Conservation (phyloP, 2,888 invertebrate species). For the Sicus ferrugineus region DNA sequence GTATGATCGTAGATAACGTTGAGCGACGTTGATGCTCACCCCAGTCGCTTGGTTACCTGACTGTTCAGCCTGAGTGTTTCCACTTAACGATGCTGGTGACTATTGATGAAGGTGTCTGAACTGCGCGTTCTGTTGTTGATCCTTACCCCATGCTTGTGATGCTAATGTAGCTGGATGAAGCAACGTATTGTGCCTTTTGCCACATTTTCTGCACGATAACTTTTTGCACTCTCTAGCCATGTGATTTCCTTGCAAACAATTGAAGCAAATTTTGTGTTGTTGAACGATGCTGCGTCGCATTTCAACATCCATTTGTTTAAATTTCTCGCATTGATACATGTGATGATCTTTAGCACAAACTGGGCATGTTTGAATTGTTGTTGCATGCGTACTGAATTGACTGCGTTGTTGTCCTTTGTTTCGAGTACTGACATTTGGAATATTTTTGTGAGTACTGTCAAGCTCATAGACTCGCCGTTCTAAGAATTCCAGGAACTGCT, state of each 20-base stretch:
- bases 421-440: background rate
- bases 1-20: no score
- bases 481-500: slow-evolving; percentile 32
- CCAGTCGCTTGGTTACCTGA: slow-evolving; percentile 15
- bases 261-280: slow-evolving; percentile 29
- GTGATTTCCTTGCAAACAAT: slow-evolving; percentile 33
- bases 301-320: slow-evolving; percentile 8
- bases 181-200: slow-evolving; percentile 32
- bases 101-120: slow-evolving; percentile 19
- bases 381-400: slow-evolving; percentile 1
- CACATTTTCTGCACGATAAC: slow-evolving; percentile 27
- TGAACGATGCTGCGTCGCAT: slow-evolving; percentile 25
- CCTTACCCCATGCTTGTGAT: background rate
- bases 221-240: slow-evolving; percentile 31
- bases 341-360: slow-evolving; percentile 24
- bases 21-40: slow-evolving; percentile 7
- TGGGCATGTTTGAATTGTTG: slow-evolving; percentile 20
- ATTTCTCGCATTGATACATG: slow-evolving; percentile 31
- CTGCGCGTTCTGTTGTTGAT: background rate
- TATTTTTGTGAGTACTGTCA: slow-evolving; percentile 18
- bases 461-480: slow-evolving; percentile 14
- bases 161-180: slow-evolving; percentile 21
- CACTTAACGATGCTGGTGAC: background rate
- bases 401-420: background rate
- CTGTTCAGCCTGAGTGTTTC: slow-evolving; percentile 29